phyloP scores from a whole-genome alignment of 2,797 vertebrate species.

The Hemitrygon akajei region DNA sequence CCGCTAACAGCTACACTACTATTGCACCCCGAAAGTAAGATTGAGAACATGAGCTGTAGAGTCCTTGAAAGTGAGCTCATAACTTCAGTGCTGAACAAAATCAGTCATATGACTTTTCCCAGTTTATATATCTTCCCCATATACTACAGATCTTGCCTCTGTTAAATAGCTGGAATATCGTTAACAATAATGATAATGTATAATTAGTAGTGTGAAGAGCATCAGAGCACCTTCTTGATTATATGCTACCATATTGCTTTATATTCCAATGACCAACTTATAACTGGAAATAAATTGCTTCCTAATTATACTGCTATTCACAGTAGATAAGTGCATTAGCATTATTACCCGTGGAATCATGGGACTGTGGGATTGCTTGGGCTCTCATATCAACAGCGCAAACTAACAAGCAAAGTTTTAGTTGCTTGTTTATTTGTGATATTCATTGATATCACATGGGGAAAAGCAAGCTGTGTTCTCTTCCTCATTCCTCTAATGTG shows the following conservation, averaged over 20 bases:
- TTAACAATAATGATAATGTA: neutral
- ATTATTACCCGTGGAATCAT: neutral
- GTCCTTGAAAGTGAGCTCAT: too few species aligned
- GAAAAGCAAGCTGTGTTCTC: neutral
- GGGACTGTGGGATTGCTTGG: neutral
- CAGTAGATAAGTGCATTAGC: neutral
- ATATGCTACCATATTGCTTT: neutral
- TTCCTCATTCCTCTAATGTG: too few species aligned
- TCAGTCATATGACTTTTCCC: too few species aligned
- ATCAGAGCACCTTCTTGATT: neutral
- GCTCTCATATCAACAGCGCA: neutral
- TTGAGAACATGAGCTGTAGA: too few species aligned
- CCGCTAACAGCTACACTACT: too few species aligned
- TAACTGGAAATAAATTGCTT: constrained; percentile 12
- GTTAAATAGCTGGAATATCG: neutral
- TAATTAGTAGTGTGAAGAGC: neutral
- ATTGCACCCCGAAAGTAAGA: too few species aligned
- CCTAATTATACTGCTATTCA: neutral
- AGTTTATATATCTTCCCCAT: neutral
- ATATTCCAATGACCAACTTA: neutral
- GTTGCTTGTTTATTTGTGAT: neutral
- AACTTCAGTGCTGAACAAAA: too few species aligned
- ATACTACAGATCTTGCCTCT: neutral
- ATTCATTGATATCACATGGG: neutral
- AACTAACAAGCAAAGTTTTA: neutral